Percentiles rank a stretch among this genome's conserved stretches.
Evolutionary conservation across 1,140 invertebrate species (phyloP).

Genomic region (Drosophila mayri): DNA sequence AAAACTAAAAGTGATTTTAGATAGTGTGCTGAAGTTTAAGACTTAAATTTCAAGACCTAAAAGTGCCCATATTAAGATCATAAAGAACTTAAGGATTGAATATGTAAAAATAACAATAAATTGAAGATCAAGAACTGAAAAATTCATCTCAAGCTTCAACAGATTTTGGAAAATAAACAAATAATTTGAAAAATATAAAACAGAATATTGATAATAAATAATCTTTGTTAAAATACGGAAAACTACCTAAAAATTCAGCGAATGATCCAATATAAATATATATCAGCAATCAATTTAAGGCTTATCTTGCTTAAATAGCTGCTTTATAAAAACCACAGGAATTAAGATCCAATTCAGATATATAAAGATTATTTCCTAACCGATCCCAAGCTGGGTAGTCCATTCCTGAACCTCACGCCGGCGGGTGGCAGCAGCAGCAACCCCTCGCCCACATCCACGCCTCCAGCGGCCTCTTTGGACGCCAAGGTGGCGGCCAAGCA

Average conservation of each 20-base stretch:
- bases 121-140: not conserved
- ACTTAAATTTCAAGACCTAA: not conserved
- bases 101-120: not conserved
- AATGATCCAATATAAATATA: not conserved
- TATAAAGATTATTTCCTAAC: not conserved
- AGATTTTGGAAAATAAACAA: not conserved
- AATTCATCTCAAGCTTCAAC: not conserved
- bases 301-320: not conserved
- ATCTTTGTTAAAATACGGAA: not conserved
- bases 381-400: conserved; percentile 84
- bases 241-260: not conserved
- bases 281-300: too few relatives aligned
- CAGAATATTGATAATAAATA: not conserved
- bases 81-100: not conserved
- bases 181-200: not conserved
- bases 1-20: not conserved
- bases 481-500: conserved; percentile 59
- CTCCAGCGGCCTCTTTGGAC: conserved; percentile 21
- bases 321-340: too few relatives aligned
- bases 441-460: conserved; percentile 53
- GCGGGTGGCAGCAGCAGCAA: conserved; percentile 71
- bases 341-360: not conserved
- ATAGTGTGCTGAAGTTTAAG: not conserved
- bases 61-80: conserved; percentile 1
- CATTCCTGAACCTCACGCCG: conserved; percentile 72